phyloP scores from a whole-genome alignment of 2,888 invertebrate species.

The Neoaliturus tenellus region DNA sequence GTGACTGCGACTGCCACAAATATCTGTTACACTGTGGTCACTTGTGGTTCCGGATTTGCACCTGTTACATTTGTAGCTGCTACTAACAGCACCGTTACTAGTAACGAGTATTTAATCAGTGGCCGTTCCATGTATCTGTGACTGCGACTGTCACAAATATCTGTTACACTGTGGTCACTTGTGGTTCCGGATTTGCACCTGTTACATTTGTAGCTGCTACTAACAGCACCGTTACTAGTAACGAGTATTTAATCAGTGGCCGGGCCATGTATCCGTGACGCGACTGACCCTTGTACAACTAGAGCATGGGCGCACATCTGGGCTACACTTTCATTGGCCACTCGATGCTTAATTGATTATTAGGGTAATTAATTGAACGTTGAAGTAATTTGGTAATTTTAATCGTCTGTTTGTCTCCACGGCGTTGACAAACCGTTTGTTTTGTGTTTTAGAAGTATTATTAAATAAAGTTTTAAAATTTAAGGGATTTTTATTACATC shows the following conservation, averaged over 20 bases:
- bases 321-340: constrained; percentile 6
- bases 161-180: neutral
- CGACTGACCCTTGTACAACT: neutral
- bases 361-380: neutral
- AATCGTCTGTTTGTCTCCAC: too few species aligned
- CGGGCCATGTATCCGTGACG: neutral
- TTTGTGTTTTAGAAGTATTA: too few species aligned
- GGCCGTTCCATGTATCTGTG: neutral
- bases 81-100: neutral
- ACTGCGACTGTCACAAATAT: too few species aligned
- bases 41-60: neutral
- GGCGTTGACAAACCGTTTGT: neutral
- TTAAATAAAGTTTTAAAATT: too few species aligned
- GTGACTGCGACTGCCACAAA: too few species aligned
- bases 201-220: neutral
- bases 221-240: neutral
- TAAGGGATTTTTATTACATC: too few species aligned
- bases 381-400: neutral
- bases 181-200: neutral
- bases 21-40: neutral
- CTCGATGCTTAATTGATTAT: neutral
- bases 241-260: neutral
- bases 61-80: constrained; percentile 6
- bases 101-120: neutral
- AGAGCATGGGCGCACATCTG: constrained; percentile 8